Base-by-base conservation (phyloP, 2,888 invertebrate genomes). In the Charanyca ferruginea region DNA sequence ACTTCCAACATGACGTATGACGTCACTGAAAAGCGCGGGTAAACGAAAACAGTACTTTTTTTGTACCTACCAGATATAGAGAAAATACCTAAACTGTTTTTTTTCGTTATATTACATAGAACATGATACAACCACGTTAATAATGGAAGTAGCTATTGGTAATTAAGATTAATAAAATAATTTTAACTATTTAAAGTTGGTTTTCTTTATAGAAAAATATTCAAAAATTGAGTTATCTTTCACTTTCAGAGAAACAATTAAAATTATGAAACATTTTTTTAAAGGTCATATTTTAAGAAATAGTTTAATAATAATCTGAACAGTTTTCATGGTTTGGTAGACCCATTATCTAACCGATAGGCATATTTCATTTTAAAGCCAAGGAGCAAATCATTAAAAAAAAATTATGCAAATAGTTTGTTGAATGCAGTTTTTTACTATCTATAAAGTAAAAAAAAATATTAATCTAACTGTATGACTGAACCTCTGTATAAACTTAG, bases 331-430 rank as follows among this genome's bases (percentile, higher is more conserved):
- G 18, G 20, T 28, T 51, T 38, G 3, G n/a, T 52, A 16, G 32
- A 11, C n/a, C 11, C 28, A 28, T 3, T 28, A 28, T 28, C 5
- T 5, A 28, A 6, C 28, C 28, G 28, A 7, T 28, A 28, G 28
- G 13, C 16, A n/a, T 20, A 51, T 16, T 13, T 28, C 22, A 16
- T 45, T 45, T 51, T 16, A 62, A 62, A 41, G 63, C 49, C 63
- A 69, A 45, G 38, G 51, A 11, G n/a, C n/a, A n/a, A 25, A 59
- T 35, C 51, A 47, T 51, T 52, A n/a, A 55, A 66, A 20, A 47
- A 41, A 45, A 42, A 41, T 28, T 45, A 57, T 57, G 22, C 49
- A 65, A 65, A 25, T 44, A 66, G 66, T 49, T 66, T 64, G 2
- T 32, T 11, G 3, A 25, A 16, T 44, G 25, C 35, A 66, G 13